Evolutionary conservation across 1,140 invertebrate species (phyloP).

Genomic region (Trichogramma pretiosum): DNA sequence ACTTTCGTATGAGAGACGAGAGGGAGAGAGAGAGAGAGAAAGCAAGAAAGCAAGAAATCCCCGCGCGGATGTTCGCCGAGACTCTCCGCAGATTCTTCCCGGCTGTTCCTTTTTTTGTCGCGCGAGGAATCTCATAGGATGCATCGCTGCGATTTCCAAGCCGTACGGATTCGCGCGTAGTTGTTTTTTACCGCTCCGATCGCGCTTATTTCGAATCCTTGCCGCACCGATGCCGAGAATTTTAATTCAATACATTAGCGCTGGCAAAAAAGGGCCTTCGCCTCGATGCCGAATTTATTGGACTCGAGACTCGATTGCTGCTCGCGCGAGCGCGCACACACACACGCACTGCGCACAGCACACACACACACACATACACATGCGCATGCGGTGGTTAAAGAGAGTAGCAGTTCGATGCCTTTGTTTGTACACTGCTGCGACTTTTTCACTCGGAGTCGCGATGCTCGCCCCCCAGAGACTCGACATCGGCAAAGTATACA

Average conservation of each 20-base stretch:
- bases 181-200: no score
- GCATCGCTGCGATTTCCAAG: no score
- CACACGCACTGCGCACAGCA: not conserved
- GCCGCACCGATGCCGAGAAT: conserved; percentile 3
- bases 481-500: no score
- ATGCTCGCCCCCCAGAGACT: no score
- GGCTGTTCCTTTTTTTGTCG: not conserved
- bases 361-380: no score
- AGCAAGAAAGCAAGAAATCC: no score
- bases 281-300: conserved; percentile 10
- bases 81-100: not conserved
- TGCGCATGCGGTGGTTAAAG: not conserved
- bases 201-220: conserved; percentile 6
- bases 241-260: conserved; percentile 20
- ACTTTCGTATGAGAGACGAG: not conserved
- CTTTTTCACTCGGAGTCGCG: no score
- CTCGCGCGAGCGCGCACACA: not conserved
- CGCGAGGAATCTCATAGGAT: no score
- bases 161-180: no score
- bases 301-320: not conserved
- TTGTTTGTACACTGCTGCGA: no score
- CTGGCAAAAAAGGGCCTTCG: conserved; percentile 8
- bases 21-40: not conserved
- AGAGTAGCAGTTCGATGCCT: no score
- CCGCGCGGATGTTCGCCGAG: no score